phyloP scores from a whole-genome alignment of 23 tunicate species.

The Clavelina lepadiformis region DNA sequence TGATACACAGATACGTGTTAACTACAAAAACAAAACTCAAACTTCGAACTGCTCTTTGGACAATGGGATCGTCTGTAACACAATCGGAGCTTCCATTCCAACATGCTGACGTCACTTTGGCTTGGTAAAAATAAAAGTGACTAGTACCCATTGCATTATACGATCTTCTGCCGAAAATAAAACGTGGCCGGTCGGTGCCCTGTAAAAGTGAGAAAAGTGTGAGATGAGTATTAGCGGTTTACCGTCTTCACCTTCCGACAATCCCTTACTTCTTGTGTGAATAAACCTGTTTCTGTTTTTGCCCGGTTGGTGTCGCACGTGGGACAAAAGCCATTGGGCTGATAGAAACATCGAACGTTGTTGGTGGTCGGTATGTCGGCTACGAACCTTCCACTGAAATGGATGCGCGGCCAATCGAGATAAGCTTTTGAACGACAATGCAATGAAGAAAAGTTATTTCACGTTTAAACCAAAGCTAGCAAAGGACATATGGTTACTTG shows the following conservation, averaged over 20 bases:
- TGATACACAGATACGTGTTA: not conserved
- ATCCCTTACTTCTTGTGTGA: no score
- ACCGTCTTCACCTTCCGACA: not conserved
- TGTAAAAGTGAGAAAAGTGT: no score
- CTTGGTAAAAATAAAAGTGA: conserved; percentile 11
- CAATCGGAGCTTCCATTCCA: not conserved
- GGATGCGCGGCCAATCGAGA: conserved; percentile 3
- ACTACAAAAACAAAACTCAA: not conserved
- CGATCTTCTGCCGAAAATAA: not conserved
- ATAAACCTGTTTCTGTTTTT: no score
- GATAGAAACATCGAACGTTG: not conserved
- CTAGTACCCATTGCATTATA: conserved; percentile 6
- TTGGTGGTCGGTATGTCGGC: conserved; percentile 1
- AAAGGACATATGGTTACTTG: no score
- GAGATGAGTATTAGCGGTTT: not conserved
- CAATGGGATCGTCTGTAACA: not conserved
- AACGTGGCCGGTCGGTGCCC: no score
- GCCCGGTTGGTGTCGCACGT: not conserved
- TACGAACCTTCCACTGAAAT: conserved; percentile 9
- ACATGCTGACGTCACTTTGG: conserved; percentile 5
- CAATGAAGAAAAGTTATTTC: no score
- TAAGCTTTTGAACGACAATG: no score
- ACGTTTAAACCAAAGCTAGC: no score
- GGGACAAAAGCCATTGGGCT: conserved; percentile 5
- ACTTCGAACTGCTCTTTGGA: conserved; percentile 2